These are phyloP conservation scores for Cotesia vestalis DNA, from an alignment of 1,140 invertebrate genomes.

Conservation along the genomic window DNA sequence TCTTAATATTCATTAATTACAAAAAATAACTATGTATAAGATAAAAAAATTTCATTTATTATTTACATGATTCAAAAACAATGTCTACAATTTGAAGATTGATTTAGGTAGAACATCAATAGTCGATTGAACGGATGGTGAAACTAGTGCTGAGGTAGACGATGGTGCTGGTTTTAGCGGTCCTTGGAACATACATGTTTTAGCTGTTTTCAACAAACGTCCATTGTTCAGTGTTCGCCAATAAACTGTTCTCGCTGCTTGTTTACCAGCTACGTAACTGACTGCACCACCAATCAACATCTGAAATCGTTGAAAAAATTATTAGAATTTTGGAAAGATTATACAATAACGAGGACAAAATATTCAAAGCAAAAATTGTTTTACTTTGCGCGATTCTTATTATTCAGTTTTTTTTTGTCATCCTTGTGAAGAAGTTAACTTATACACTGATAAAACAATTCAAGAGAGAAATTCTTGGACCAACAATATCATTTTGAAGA, in stretches of 20 bases:
- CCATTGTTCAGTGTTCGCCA: constrained; percentile 70
- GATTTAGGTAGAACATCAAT: constrained; percentile 42
- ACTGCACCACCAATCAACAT: constrained; percentile 69
- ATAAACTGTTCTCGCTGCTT: constrained; percentile 77
- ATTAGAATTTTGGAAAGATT: background rate
- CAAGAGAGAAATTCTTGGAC: no score
- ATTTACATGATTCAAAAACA: no score
- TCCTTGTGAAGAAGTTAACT: no score
- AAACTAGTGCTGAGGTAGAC: constrained; percentile 47
- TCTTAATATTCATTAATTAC: background rate
- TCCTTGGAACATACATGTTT: constrained; percentile 70
- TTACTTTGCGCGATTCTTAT: background rate
- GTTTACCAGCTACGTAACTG: constrained; percentile 74
- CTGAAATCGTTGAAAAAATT: constrained; percentile 13
- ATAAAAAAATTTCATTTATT: no score
- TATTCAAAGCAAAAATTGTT: background rate
- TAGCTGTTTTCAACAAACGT: constrained; percentile 69
- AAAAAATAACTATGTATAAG: no score
- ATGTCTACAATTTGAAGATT: constrained; percentile 39
- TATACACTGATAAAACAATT: no score
- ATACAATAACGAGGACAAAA: no score
- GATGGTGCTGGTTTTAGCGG: constrained; percentile 60
- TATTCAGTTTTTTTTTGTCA: background rate
- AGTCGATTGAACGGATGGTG: constrained; percentile 42
- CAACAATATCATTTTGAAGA: no score